Evolutionary conservation across 2,888 invertebrate species (phyloP).

Genomic region (Autographa pulchrina): DNA sequence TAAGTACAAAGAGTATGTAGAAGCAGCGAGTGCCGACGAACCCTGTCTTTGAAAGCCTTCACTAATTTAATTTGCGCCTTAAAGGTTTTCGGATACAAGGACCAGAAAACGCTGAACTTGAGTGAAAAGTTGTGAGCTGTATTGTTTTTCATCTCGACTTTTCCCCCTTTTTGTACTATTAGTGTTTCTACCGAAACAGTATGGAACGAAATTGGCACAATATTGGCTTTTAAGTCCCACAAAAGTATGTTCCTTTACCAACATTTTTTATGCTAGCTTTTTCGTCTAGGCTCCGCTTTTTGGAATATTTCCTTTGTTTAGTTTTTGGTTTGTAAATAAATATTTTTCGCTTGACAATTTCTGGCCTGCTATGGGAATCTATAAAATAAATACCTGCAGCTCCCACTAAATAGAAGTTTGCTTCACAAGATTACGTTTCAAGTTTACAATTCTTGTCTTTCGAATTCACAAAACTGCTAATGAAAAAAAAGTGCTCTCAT

Average conservation of each 20-base stretch:
- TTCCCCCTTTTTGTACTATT: conserved; percentile 20
- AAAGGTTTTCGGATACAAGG: conserved; percentile 48
- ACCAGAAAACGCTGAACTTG: conserved; percentile 33
- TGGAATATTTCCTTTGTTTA: background rate
- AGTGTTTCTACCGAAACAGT: conserved; percentile 25
- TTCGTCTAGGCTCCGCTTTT: background rate
- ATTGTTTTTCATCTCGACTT: conserved; percentile 34
- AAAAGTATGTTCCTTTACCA: background rate
- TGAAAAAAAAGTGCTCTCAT: too few species aligned
- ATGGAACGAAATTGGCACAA: conserved; percentile 8
- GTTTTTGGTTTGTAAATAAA: background rate
- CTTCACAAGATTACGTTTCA: too few species aligned
- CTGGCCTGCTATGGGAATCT: background rate
- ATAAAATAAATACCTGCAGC: too few species aligned
- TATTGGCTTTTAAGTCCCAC: background rate
- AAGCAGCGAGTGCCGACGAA: conserved; percentile 39
- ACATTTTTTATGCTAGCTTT: background rate
- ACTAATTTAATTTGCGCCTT: conserved; percentile 71
- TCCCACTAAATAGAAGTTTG: too few species aligned
- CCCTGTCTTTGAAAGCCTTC: conserved; percentile 69
- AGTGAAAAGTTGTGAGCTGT: conserved; percentile 41
- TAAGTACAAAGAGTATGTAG: conserved; percentile 42
- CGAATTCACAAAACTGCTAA: too few species aligned
- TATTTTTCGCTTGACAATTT: background rate
- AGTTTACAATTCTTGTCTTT: too few species aligned